Base-by-base conservation (phyloP, 2,113 vertebrate species). In the Coptodon rendalli region DNA sequence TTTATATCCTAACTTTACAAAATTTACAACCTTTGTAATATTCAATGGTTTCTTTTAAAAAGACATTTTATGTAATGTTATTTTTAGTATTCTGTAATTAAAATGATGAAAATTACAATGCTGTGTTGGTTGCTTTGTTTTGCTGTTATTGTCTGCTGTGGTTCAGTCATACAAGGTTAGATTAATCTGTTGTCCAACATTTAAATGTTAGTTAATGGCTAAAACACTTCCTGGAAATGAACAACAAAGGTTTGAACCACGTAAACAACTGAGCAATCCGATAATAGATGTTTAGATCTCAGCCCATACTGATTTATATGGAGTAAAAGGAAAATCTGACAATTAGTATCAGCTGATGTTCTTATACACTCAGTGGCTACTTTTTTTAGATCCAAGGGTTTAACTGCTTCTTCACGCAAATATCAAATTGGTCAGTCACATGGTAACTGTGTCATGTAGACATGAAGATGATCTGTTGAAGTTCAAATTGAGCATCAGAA, bases 41-140 rank as follows among this genome's bases (percentile, higher is more conserved):
- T 95, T 96, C 91, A 95, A 94, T 96, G 93, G 94, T 95, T 96
- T 96, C 95, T 96, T 96, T 96, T 95, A 95, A 96, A 95, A 96
- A 95, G 87, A 96, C 94, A 91, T 96, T 96, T 96, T 96, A 96
- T 96, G 96, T 96, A 96, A 95, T 96, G 94, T 96, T 96, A 96
- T 96, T 96, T 96, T 96, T 96, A 96, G 96, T 94, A 96, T 96
- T 96, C 95, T 93, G 95, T 96, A 95, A 97, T 96, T 96, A 96
- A 96, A 96, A 95, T 94, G 73, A 94, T 92, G 91, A 94, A 95
- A 95, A 95, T 90, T 80, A 89, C 12, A 34, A 5, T 14, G 27
- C 4, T 81, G 66, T 73, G 54, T 3, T 48, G 4, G 17, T 84
- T 79, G 1, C 53, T 17, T 66, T 54, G 10, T 66, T 12, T 45